Conservation (phyloP, 2,797 vertebrate genomes). For the Myotis pilosus region DNA sequence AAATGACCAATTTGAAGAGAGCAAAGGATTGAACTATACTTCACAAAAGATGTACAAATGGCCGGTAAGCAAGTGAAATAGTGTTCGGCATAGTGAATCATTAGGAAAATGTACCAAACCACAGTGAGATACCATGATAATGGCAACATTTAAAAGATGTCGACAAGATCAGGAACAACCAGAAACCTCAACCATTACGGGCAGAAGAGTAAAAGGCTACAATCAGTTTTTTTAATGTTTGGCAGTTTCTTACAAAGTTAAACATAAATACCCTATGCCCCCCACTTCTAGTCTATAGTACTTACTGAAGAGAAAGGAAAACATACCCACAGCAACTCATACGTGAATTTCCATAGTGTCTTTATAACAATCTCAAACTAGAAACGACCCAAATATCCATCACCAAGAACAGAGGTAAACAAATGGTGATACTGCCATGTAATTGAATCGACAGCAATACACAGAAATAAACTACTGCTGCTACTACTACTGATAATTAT, state of each 20-base stretch:
- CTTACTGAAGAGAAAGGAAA: background rate
- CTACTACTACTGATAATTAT: background rate
- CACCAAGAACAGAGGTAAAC: background rate
- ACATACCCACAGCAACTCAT: background rate
- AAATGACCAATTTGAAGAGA: background rate
- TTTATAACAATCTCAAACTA: background rate
- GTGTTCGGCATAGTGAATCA: background rate
- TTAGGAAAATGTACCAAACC: background rate
- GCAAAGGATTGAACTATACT: background rate
- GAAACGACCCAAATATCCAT: background rate
- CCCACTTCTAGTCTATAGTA: background rate
- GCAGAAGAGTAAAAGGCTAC: background rate
- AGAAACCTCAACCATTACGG: background rate
- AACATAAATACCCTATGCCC: background rate
- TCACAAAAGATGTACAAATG: background rate
- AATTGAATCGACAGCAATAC: background rate
- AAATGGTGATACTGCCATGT: background rate
- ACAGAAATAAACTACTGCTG: background rate
- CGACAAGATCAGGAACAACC: background rate
- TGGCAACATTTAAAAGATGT: background rate
- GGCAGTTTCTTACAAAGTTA: background rate
- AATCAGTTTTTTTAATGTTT: background rate
- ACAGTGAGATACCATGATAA: background rate
- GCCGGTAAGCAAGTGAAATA: background rate
- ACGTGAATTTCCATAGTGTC: background rate